Evolutionary conservation across 2,888 invertebrate species (phyloP).

Genomic region (Hyalella azteca): DNA sequence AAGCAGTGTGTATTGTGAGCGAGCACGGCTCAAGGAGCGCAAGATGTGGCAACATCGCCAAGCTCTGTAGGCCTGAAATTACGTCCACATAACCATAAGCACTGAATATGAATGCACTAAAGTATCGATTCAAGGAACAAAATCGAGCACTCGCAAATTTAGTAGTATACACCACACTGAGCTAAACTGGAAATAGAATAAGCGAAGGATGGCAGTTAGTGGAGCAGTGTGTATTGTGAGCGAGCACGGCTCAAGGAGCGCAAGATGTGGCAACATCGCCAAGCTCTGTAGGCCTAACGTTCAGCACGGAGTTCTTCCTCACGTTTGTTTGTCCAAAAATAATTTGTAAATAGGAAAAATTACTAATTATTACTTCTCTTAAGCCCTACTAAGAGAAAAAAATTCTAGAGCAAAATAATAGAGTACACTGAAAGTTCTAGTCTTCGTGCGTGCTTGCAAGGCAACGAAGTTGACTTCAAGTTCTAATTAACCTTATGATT

Average conservation of each 20-base stretch:
- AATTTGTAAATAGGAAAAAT: too few species aligned
- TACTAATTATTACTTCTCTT: too few species aligned
- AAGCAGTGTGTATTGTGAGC: background rate
- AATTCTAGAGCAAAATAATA: background rate
- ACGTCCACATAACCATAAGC: too few species aligned
- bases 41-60: conserved; percentile 25
- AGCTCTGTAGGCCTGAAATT: conserved; percentile 2
- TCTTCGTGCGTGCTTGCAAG: too few species aligned
- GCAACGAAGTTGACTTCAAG: too few species aligned
- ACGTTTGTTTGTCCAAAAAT: background rate
- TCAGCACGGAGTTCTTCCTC: background rate
- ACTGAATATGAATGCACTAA: too few species aligned
- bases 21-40: background rate
- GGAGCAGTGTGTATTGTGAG: background rate
- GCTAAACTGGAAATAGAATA: background rate
- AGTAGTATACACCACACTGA: background rate
- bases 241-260: background rate
- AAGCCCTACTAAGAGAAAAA: background rate
- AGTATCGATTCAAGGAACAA: too few species aligned
- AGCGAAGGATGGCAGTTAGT: background rate
- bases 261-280: conserved; percentile 23
- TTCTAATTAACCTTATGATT: too few species aligned
- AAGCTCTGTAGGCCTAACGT: conserved; percentile 11
- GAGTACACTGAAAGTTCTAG: too few species aligned
- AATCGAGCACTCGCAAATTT: too few species aligned